Percentiles rank a stretch among this genome's conserved stretches.
Conservation (phyloP, 2,888 invertebrate species). For the Priocnemis perturbator region DNA sequence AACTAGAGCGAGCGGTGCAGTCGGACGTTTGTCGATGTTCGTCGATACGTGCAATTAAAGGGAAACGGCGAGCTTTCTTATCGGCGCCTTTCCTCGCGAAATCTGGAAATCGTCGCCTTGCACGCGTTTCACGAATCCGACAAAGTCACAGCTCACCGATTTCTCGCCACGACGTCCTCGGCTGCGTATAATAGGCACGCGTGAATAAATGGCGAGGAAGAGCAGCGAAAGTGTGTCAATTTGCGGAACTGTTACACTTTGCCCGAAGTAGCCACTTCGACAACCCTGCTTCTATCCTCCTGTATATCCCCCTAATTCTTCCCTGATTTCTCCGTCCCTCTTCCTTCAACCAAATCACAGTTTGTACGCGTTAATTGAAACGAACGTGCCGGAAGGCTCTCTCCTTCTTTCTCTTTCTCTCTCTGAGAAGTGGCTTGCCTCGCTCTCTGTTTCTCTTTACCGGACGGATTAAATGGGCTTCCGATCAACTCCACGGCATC, state of each 20-base stretch:
- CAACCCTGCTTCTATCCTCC: not conserved
- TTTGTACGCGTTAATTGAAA: conserved; percentile 56
- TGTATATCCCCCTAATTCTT: not conserved
- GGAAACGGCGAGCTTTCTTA: too few species aligned
- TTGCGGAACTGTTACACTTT: conserved; percentile 32
- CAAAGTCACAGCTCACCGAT: too few species aligned
- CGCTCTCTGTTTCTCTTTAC: not conserved
- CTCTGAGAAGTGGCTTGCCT: too few species aligned
- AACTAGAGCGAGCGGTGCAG: too few species aligned
- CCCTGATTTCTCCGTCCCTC: conserved; percentile 28
- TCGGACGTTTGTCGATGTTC: too few species aligned
- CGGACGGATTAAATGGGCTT: not conserved
- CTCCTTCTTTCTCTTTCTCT: too few species aligned
- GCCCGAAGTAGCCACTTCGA: not conserved
- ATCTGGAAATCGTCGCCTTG: too few species aligned
- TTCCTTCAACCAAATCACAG: conserved; percentile 42
- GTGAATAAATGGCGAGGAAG: not conserved
- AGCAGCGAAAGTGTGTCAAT: conserved; percentile 30
- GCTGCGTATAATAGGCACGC: not conserved
- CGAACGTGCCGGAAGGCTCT: conserved; percentile 29
- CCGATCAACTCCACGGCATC: not conserved
- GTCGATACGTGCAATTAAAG: too few species aligned
- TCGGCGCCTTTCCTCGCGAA: too few species aligned
- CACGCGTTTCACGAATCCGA: too few species aligned
- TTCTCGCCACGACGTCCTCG: too few species aligned